phyloP scores from a whole-genome alignment of 2,888 invertebrate genomes.

The Lasiommata megera region DNA sequence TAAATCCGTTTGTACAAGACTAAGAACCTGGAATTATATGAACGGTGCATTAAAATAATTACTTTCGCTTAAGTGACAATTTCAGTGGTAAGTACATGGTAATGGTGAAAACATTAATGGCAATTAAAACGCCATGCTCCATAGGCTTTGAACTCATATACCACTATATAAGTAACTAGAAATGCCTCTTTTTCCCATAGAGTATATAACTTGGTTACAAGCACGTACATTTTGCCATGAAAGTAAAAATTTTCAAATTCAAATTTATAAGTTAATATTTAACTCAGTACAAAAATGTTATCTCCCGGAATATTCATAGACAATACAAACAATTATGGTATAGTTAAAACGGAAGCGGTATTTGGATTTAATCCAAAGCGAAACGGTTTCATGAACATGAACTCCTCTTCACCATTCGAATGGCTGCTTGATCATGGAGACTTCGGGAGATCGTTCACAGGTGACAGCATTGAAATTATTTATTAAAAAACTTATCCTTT shows the following conservation, averaged over 20 bases:
- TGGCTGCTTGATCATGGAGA: conserved; percentile 53
- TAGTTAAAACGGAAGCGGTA: conserved; percentile 61
- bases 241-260: too few species aligned
- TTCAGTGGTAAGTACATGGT: background rate
- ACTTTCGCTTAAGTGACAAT: conserved; percentile 7
- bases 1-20: too few species aligned
- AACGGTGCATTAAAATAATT: background rate
- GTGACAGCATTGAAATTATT: background rate
- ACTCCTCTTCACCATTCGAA: conserved; percentile 48
- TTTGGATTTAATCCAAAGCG: conserved; percentile 53
- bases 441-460: conserved; percentile 41
- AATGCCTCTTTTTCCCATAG: background rate
- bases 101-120: conserved; percentile 25
- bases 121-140: conserved; percentile 52
- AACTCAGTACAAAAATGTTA: conserved; percentile 48
- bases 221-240: too few species aligned
- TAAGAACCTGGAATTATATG: too few species aligned
- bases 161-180: conserved; percentile 51
- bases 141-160: conserved; percentile 54
- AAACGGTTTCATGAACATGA: conserved; percentile 46
- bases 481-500: too few species aligned
- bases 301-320: conserved; percentile 55
- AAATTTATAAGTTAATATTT: too few species aligned
- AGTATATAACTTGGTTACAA: too few species aligned
- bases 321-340: conserved; percentile 57